Evolutionary conservation across 2,797 vertebrate genomes (phyloP).

Genomic region (Lagocephalus sceleratus): DNA sequence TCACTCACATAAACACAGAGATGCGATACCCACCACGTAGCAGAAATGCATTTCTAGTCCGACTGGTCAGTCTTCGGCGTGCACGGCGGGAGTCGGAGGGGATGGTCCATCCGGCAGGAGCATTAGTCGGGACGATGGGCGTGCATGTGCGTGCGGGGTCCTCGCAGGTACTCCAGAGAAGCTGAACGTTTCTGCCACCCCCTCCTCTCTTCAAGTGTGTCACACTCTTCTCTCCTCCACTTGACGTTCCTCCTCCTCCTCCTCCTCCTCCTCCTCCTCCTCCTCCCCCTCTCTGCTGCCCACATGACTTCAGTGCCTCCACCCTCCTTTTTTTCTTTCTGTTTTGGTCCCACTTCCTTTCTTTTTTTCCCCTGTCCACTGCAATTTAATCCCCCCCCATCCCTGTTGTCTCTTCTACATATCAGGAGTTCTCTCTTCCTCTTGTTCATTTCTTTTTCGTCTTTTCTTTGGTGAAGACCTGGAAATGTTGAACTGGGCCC

Average conservation of each 20-base stretch:
- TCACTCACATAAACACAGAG: neutral
- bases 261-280: neutral
- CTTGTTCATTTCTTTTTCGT: neutral
- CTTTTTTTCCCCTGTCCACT: neutral
- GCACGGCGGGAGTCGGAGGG: slow-evolving; percentile 23
- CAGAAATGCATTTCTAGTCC: slow-evolving; percentile 73
- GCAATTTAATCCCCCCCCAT: neutral
- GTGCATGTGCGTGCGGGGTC: slow-evolving; percentile 19
- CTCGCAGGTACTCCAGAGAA: slow-evolving; percentile 25
- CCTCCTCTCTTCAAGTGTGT: neutral
- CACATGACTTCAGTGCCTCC: slow-evolving; percentile 22
- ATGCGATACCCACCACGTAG: slow-evolving; percentile 68
- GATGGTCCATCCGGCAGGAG: slow-evolving; percentile 43
- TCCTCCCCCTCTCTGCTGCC: slow-evolving; percentile 12
- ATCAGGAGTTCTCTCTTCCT: neutral
- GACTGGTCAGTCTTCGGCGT: slow-evolving; percentile 37
- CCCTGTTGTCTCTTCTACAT: neutral
- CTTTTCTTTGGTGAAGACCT: neutral
- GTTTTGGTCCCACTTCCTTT: slow-evolving; percentile 33
- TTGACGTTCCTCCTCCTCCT: slow-evolving; percentile 43
- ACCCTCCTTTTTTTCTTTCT: slow-evolving; percentile 27
- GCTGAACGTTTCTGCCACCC: neutral
- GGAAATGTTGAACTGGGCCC: slow-evolving; percentile 1
- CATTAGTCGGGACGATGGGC: slow-evolving; percentile 30
- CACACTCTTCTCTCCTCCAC: slow-evolving; percentile 24